These are phyloP conservation scores for Peribatodes rhomboidaria DNA, from an alignment of 2,888 invertebrate species.

Conservation along the genomic window DNA sequence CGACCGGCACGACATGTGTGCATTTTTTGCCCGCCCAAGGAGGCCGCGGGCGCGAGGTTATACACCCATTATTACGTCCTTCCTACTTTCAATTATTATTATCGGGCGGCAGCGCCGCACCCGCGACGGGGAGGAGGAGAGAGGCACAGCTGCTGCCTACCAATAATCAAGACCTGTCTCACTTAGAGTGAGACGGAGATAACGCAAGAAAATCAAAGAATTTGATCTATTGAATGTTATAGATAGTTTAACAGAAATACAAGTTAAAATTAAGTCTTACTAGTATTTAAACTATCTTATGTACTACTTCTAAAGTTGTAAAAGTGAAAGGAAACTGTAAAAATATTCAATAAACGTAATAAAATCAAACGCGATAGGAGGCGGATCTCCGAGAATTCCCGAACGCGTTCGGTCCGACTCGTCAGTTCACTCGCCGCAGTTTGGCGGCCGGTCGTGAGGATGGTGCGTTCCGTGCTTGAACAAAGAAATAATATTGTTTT, in stretches of 20 bases:
- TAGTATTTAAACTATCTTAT: slow-evolving; percentile 6
- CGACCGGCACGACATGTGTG: slow-evolving; percentile 79
- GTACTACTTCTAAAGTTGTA: background rate
- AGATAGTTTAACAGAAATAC: background rate
- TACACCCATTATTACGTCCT: slow-evolving; percentile 87
- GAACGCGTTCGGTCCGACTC: slow-evolving; percentile 70
- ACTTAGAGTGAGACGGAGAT: slow-evolving; percentile 74
- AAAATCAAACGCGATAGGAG: slow-evolving; percentile 82
- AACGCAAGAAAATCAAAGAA: slow-evolving; percentile 53
- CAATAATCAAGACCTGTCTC: slow-evolving; percentile 85
- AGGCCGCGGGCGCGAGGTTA: slow-evolving; percentile 87
- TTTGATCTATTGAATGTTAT: slow-evolving; percentile 30
- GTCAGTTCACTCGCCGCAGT: slow-evolving; percentile 84
- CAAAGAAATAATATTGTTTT: slow-evolving; percentile 80
- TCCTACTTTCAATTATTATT: slow-evolving; percentile 87
- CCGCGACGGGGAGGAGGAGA: slow-evolving; percentile 85
- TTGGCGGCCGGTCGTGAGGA: slow-evolving; percentile 85
- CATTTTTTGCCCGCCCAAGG: slow-evolving; percentile 87
- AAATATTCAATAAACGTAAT: slow-evolving; percentile 59
- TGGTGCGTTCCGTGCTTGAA: slow-evolving; percentile 81
- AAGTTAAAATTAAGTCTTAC: background rate
- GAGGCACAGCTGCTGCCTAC: slow-evolving; percentile 87
- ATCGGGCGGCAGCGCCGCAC: slow-evolving; percentile 84
- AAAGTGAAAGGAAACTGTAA: slow-evolving; percentile 26
- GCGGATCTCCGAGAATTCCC: slow-evolving; percentile 83